Percentiles rank a stretch among this genome's conserved stretches.
These are phyloP conservation scores for Drosophila eugracilis DNA, from an alignment of 1,140 invertebrate species.

Conservation along the genomic window DNA sequence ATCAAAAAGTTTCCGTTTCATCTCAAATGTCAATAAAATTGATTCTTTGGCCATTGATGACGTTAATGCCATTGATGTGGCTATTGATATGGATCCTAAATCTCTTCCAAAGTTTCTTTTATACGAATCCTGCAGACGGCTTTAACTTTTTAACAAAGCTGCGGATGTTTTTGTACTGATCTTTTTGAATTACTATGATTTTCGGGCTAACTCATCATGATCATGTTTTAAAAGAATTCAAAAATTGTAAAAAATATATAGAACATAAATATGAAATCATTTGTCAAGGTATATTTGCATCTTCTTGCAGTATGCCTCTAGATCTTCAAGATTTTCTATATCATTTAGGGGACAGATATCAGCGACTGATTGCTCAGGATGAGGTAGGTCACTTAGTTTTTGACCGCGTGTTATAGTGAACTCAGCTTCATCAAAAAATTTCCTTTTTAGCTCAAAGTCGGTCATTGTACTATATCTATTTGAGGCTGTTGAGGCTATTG, in stretches of 20 bases:
- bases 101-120: too few species aligned
- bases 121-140: too few species aligned
- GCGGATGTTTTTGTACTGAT: too few species aligned
- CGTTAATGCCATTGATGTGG: too few species aligned
- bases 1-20: conserved; percentile 13
- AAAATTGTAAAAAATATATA: not conserved
- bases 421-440: conserved; percentile 11
- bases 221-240: too few species aligned
- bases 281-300: not conserved
- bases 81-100: too few species aligned
- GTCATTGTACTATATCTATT: not conserved
- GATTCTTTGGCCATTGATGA: too few species aligned
- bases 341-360: not conserved
- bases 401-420: conserved; percentile 6
- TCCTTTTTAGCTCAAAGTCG: conserved; percentile 5
- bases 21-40: not conserved
- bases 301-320: not conserved
- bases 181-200: too few species aligned
- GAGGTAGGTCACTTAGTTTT: not conserved
- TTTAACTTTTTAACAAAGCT: too few species aligned
- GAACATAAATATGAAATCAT: not conserved
- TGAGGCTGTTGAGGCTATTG: not conserved
- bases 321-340: not conserved
- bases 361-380: not conserved
- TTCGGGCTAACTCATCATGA: too few species aligned